phyloP scores from a whole-genome alignment of 2,888 invertebrate genomes.

The Xestia ashworthii region DNA sequence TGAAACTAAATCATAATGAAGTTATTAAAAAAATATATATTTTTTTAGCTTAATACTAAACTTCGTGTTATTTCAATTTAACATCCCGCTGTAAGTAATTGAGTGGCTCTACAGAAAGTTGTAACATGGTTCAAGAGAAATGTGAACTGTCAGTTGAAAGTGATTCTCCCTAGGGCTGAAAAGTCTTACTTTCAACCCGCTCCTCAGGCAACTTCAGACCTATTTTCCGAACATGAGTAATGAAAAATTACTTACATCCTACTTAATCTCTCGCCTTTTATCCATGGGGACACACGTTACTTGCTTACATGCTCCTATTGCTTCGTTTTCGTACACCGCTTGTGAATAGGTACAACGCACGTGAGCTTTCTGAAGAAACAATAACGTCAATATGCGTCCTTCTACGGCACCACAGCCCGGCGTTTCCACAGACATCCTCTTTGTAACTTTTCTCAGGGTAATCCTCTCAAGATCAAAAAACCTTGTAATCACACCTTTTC shows the following conservation, averaged over 20 bases:
- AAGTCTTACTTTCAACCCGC: too few species aligned
- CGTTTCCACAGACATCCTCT: not conserved
- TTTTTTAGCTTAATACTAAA: too few species aligned
- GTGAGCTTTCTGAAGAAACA: not conserved
- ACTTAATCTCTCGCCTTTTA: not conserved
- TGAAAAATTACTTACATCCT: not conserved
- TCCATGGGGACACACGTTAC: not conserved
- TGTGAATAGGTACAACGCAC: not conserved
- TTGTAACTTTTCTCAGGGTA: not conserved
- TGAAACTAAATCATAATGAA: too few species aligned
- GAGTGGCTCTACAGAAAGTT: too few species aligned
- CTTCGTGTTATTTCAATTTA: too few species aligned
- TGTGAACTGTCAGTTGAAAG: too few species aligned
- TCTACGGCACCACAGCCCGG: not conserved
- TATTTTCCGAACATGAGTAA: too few species aligned
- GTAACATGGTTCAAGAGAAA: too few species aligned
- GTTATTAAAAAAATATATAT: too few species aligned
- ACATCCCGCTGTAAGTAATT: too few species aligned
- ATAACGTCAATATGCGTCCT: not conserved
- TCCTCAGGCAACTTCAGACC: too few species aligned
- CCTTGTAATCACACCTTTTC: not conserved
- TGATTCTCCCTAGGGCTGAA: too few species aligned
- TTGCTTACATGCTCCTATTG: not conserved
- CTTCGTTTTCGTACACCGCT: not conserved
- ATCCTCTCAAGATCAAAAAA: not conserved